A percentile compares a stretch with the other conserved stretches of the same genome.
phyloP scores from a whole-genome alignment of 2,888 invertebrate genomes.

The Diaperis boleti region DNA sequence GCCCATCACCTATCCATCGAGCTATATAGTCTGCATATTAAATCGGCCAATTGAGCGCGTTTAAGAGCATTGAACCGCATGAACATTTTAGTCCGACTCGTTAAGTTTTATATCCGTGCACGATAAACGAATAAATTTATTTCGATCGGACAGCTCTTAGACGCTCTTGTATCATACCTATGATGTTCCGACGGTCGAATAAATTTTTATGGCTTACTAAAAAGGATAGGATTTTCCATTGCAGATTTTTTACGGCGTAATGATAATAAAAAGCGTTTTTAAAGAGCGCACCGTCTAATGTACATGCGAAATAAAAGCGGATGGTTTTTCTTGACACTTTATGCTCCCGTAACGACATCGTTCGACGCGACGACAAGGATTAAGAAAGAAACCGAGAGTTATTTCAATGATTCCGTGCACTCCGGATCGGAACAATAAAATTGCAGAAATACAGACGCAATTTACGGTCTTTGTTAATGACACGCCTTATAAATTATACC shows the following conservation, averaged over 20 bases:
- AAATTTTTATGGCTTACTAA: conserved; percentile 29
- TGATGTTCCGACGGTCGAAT: conserved; percentile 1
- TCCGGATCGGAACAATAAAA: conserved; percentile 12
- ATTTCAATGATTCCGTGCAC: conserved; percentile 13
- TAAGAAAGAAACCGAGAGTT: conserved; percentile 10
- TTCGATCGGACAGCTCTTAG: conserved; percentile 23
- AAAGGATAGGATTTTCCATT: conserved; percentile 22
- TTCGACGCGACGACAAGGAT: conserved; percentile 9
- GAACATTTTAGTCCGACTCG: conserved; percentile 49
- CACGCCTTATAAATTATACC: conserved; percentile 15
- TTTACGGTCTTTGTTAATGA: conserved; percentile 24
- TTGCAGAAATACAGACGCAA: conserved; percentile 13
- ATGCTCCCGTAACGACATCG: conserved; percentile 9
- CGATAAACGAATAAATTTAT: conserved; percentile 36
- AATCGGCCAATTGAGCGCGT: conserved; percentile 51
- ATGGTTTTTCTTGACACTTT: conserved; percentile 13
- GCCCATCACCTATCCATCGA: conserved; percentile 1
- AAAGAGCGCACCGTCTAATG: not conserved
- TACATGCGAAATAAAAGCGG: conserved; percentile 23
- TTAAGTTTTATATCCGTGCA: conserved; percentile 48
- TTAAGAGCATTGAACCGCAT: conserved; percentile 51
- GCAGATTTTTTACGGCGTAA: conserved; percentile 13
- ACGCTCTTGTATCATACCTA: conserved; percentile 1
- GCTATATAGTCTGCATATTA: conserved; percentile 45
- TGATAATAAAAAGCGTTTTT: conserved; percentile 20